phyloP scores from a whole-genome alignment of 2,888 invertebrate species.

The Meteorus colon region DNA sequence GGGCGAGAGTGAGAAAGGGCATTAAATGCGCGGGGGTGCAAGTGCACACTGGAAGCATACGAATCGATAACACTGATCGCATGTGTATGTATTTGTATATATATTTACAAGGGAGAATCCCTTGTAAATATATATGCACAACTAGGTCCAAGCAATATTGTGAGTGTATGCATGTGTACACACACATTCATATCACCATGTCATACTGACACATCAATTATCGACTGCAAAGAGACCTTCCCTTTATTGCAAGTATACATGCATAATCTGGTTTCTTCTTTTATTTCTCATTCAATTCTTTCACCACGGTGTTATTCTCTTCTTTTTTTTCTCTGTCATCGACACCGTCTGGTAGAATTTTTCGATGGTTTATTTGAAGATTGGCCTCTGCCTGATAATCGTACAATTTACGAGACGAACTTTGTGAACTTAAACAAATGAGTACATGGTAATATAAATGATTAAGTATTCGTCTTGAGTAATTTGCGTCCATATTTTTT shows the following conservation, averaged over 20 bases:
- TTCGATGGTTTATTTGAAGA: background rate
- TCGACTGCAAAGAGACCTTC: conserved; percentile 24
- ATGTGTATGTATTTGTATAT: background rate
- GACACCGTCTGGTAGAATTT: background rate
- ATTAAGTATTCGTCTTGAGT: background rate
- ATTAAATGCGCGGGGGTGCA: conserved; percentile 19
- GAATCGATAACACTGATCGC: conserved; percentile 37
- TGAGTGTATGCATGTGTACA: conserved; percentile 4
- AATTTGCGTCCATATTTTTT: background rate
- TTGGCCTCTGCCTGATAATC: background rate
- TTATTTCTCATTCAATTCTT: background rate
- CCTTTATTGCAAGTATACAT: background rate
- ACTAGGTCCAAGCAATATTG: conserved; percentile 28
- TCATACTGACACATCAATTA: conserved; percentile 36
- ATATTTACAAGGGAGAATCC: conserved; percentile 21
- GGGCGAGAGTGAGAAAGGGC: background rate
- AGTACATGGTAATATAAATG: conserved; percentile 1
- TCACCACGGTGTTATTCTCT: background rate
- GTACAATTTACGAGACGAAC: background rate
- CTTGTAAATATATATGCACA: conserved; percentile 13
- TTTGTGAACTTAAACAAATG: background rate
- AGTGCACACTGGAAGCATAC: conserved; percentile 24
- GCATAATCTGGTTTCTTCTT: background rate
- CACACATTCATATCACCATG: background rate
- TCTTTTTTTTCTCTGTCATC: background rate